Conservation (phyloP, 1,140 invertebrate genomes). For the Panagrolaimus sp. region DNA sequence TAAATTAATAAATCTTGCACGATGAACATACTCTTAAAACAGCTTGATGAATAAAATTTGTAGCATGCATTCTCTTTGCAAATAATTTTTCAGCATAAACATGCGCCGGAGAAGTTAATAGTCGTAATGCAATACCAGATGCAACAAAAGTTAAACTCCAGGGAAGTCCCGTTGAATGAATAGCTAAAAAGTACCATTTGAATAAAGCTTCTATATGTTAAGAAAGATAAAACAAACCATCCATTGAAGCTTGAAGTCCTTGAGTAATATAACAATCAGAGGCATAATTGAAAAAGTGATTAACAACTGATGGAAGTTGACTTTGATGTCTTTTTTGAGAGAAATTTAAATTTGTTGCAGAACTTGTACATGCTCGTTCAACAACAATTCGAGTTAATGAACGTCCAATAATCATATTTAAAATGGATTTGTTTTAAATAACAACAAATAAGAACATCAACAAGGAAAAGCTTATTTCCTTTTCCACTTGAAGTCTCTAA, state of each 20-base stretch:
- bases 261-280: conserved; percentile 47
- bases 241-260: conserved; percentile 42
- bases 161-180: conserved; percentile 37
- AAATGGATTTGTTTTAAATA: too few relatives aligned
- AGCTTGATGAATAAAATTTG: conserved; percentile 39
- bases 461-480: too few relatives aligned
- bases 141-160: conserved; percentile 42
- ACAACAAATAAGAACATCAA: too few relatives aligned
- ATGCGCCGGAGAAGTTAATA: conserved; percentile 40
- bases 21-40: conserved; percentile 31
- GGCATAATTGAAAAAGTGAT: conserved; percentile 44
- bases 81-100: conserved; percentile 52
- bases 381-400: neutral
- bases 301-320: conserved; percentile 21
- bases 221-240: conserved; percentile 36
- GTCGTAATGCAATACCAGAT: conserved; percentile 34
- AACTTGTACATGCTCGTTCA: conserved; percentile 6
- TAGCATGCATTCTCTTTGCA: conserved; percentile 41
- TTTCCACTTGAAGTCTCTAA: too few relatives aligned
- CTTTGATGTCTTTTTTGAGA: conserved; percentile 2
- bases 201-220: neutral
- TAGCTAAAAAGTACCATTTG: conserved; percentile 23
- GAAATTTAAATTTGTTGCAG: neutral
- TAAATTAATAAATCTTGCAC: neutral
- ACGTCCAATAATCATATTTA: neutral